Evolutionary conservation across 2,113 vertebrate species (phyloP).

Genomic region (Plecotus auritus): DNA sequence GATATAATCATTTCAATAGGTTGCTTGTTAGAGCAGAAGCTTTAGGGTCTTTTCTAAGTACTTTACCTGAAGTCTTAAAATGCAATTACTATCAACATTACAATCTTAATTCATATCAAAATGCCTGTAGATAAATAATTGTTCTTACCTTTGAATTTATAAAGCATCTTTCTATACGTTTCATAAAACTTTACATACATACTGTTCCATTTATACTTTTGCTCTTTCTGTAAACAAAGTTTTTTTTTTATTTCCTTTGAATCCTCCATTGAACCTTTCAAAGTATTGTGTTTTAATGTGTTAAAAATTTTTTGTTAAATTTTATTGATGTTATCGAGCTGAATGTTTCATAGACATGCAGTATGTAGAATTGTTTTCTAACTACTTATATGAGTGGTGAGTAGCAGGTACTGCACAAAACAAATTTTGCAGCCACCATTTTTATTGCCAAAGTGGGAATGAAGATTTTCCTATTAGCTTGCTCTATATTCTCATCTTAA

Average conservation of each 20-base stretch:
- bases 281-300: background rate
- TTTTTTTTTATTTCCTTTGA: background rate
- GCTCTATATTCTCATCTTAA: background rate
- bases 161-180: background rate
- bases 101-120: background rate
- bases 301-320: background rate
- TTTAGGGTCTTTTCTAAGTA: background rate
- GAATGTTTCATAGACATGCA: background rate
- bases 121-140: background rate
- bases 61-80: background rate
- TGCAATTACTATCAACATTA: background rate
- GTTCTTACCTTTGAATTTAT: background rate
- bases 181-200: background rate
- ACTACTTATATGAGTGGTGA: background rate
- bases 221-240: background rate
- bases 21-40: background rate
- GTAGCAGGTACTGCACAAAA: background rate
- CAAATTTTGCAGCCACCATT: background rate
- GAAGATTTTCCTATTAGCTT: background rate
- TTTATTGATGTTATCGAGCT: background rate
- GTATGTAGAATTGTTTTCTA: background rate
- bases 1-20: background rate
- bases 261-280: background rate
- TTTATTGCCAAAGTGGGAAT: background rate
- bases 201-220: background rate